Evolutionary conservation across 2,113 vertebrate species (phyloP).

Genomic region (Phasianus colchicus): DNA sequence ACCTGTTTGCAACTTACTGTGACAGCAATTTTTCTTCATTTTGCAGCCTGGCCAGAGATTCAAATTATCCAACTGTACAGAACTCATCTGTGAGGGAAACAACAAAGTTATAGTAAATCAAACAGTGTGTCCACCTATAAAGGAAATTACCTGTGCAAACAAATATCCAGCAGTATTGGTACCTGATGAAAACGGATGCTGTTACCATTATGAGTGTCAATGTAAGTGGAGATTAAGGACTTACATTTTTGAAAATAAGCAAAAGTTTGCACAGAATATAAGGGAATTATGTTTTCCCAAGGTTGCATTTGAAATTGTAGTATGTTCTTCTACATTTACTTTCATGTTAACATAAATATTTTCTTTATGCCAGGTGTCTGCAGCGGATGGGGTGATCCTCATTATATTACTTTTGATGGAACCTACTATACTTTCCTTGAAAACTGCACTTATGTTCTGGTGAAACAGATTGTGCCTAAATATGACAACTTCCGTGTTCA

Average conservation of each 20-base stretch:
- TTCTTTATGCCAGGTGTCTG: slow-evolving; percentile 83
- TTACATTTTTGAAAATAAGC: neutral
- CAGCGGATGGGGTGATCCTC: slow-evolving; percentile 82
- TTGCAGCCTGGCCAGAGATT: slow-evolving; percentile 86
- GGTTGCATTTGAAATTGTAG: neutral
- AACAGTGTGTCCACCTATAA: slow-evolving; percentile 77
- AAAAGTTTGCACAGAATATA: neutral
- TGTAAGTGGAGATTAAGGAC: slow-evolving; percentile 81
- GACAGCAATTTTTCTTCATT: neutral
- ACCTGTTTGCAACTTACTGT: neutral
- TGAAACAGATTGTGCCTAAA: slow-evolving; percentile 84
- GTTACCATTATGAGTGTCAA: slow-evolving; percentile 85
- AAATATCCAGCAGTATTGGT: slow-evolving; percentile 80
- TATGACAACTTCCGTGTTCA: slow-evolving; percentile 82
- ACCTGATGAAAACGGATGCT: slow-evolving; percentile 82
- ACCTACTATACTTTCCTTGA: slow-evolving; percentile 83
- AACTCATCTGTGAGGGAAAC: slow-evolving; percentile 86
- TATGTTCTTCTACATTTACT: neutral
- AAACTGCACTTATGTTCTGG: slow-evolving; percentile 88
- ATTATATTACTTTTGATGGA: slow-evolving; percentile 92
- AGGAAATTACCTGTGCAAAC: slow-evolving; percentile 85
- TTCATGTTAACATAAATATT: neutral
- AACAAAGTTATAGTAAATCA: slow-evolving; percentile 78
- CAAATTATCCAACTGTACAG: slow-evolving; percentile 84
- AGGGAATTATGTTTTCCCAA: neutral